Evolutionary conservation across 2,797 vertebrate species (phyloP), one percentile per base, ranked within the genome.

Genomic region (Sebastes dallii): DNA sequence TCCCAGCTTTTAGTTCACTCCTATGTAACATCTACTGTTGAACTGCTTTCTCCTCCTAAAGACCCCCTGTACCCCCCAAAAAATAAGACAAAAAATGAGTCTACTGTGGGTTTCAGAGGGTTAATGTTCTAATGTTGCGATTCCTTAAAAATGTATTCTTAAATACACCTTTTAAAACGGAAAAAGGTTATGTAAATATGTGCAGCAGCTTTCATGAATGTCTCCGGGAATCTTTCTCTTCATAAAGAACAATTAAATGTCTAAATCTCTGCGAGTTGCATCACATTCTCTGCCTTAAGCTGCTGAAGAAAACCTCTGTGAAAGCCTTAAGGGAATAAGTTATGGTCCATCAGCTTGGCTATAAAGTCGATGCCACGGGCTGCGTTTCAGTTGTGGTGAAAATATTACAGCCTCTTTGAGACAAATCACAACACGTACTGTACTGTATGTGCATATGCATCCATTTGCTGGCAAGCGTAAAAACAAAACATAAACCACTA

Each of bases 401-500:
- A 73, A 84, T 86, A 77, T 77, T 58, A 22, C 29, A 66, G 64
- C 66, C 59, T 76, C 66, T 75, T 66, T 73, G 52, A 79, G 69
- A 86, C 78, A 78, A 71, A 85, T 85, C 82, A 83, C 39, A 6
- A 50, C 52, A 60, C 66, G 46, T 20, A 4, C 46, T 72, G 58
- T 20, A 4, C 46, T 60, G 25, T 66, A 59, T 68, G 60, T 46
- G 39, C 16, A 42, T 61, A 29, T 77, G 30, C 46, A 36, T 74
- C 54, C 54, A 46, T 76, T 86, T 66, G 14, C 66, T 67, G 74
- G n/a, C 59, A 74, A 30, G 77, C 62, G 12, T 12, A 36, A 55
- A 85, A 68, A 83, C 34, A 76, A 81, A 86, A 65, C 73, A 82
- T 83, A 68, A 80, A 77, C 54, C 73, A 69, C 42, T 77, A 69